Base-by-base conservation (phyloP, 2,113 vertebrate genomes). In the Pelecanoides urinatrix region DNA sequence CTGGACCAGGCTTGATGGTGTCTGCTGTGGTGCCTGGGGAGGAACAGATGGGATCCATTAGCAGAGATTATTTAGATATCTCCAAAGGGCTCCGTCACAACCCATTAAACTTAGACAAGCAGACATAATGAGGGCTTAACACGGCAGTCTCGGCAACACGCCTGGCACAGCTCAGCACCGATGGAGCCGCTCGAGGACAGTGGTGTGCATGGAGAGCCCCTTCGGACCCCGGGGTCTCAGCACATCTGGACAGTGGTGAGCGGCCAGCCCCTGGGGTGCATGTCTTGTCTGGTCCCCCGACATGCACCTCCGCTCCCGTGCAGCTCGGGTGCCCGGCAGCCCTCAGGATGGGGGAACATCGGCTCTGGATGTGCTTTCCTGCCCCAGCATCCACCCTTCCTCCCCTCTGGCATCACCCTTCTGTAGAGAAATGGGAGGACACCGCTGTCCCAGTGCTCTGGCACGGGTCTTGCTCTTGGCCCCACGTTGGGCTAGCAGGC, bases 41-140 rank as follows among this genome's bases (percentile, higher is more conserved):
- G 36, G 83, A 91, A 88, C 96, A 96, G 94, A 92, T 95, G 95
- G 94, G 92, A 96, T 94, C 91, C 70, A 94, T 97, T 95, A 97
- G 86, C 49, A 44, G 88, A 67, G 73, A 82, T 96, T 92, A 89
- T 95, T 96, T 87, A 89, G 91, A 62, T 89, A 92, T 89, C 94
- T 95, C 92, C 80, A 50, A 91, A 94, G 80, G 83, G 53, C 76
- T 94, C 86, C 0, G 14, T 94, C 95, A 95, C 95, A 91, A 87
- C 73, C 84, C 95, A 95, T 94, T 95, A 87, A 63, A 78, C 58
- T 58, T 71, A 63, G 90, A 96, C 81, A 88, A 86, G 90, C 96
- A 92, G 72, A 49, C 50, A 27, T 95, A 88, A 97, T 90, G 94
- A 93, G 78, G 78, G 56, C 30, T 89, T 68, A 88, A 78, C 52